Evolutionary conservation across 1,140 invertebrate genomes (phyloP), one percentile per base, ranked within the genome.

Genomic region (Plutomurus gul): DNA sequence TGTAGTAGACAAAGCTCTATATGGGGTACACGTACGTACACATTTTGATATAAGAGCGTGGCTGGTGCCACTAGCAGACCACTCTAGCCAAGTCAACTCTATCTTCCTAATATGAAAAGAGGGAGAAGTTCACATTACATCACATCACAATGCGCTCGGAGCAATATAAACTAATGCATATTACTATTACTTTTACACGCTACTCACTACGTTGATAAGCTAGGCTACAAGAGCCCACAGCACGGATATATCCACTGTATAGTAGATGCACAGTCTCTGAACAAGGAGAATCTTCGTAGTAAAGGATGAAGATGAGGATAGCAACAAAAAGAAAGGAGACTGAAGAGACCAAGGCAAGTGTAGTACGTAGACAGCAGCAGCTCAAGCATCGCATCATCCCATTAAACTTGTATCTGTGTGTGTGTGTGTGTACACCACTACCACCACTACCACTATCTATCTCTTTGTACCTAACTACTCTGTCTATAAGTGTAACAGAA

Each of bases 111-210:
- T 65, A 33, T 27, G 27, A 65, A 36, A 65, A 65, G 56, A 51
- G 47, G 47, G 47, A 51, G 47, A 65, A 65, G 56, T 65, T 65
- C 56, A 65, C 56, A 65, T 65, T 65, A 65, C 56, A 65, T 65
- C 56, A 65, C 56, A 65, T 65, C 25, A 65, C 56, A 65, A 65
- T 65, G 56, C 18, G 56, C 56, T 65, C 25, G 27, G 16, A 65
- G 56, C 56, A 65, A 36, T 65, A 65, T 65, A 36, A 65, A n/a
- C 27, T 65, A 65, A 65, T 33, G 10, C 56, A 65, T 65, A n/a
- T n/a, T n/a, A n/a, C 56, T 65, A 51, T 60, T 60, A 60, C 16
- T 11, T 30, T 11, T 18, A 33, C n/a, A n/a, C n/a, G n/a, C 2
- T 3, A 43, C 11, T 10, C 39, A 43, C 33, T 60, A 30, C 33